A percentile compares a stretch with the other conserved stretches of the same genome.
phyloP scores from a whole-genome alignment of 1,140 invertebrate genomes.

The Drosophila suzukii region DNA sequence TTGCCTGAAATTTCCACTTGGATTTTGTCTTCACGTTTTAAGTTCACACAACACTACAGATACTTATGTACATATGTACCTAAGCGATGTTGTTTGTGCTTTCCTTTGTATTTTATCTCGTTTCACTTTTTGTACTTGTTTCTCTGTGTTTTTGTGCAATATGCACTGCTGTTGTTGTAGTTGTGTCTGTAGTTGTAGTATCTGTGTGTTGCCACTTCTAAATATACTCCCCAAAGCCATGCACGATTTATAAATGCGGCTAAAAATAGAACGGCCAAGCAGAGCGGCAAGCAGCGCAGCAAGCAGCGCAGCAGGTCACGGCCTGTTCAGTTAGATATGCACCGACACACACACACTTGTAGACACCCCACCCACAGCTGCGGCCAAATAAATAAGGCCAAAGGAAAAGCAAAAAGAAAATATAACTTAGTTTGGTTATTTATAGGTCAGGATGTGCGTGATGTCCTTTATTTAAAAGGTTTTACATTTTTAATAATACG shows the following conservation, averaged over 20 bases:
- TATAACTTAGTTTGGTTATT: too few relatives aligned
- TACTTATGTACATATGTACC: background rate
- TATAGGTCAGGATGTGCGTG: too few relatives aligned
- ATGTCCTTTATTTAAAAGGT: too few relatives aligned
- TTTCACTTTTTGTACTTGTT: slow-evolving; percentile 15
- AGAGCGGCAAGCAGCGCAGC: slow-evolving; percentile 29
- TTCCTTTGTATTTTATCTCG: slow-evolving; percentile 23
- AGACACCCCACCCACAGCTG: background rate
- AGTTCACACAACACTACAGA: slow-evolving; percentile 3
- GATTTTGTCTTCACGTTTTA: slow-evolving; percentile 10
- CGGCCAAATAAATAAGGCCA: slow-evolving; percentile 1
- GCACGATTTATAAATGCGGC: slow-evolving; percentile 83
- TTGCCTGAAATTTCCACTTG: slow-evolving; percentile 22
- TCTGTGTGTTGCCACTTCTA: slow-evolving; percentile 71
- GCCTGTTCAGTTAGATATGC: slow-evolving; percentile 73
- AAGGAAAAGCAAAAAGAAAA: too few relatives aligned
- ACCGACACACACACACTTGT: slow-evolving; percentile 14
- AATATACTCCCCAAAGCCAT: slow-evolving; percentile 81
- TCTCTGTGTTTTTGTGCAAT: slow-evolving; percentile 52
- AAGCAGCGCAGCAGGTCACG: slow-evolving; percentile 75
- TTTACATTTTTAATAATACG: too few relatives aligned
- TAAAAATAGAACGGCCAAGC: slow-evolving; percentile 78
- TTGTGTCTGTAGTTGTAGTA: slow-evolving; percentile 25
- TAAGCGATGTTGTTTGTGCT: slow-evolving; percentile 3
- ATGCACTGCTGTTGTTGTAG: slow-evolving; percentile 25